phyloP scores from a whole-genome alignment of 2,113 vertebrate genomes.

The Sus scrofa region T2T-Sscrofa CM000830.6:91239501-91240000 shows the following conservation, averaged over 20 bases:
- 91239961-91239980: too few relatives aligned
- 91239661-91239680: slow-evolving; percentile 8
- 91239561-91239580: slow-evolving; percentile 21
- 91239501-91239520: too few relatives aligned
- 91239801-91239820: slow-evolving; percentile 15
- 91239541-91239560: slow-evolving; percentile 45
- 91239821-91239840: neutral
- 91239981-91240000: too few relatives aligned
- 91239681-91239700: neutral
- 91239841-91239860: too few relatives aligned
- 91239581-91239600: slow-evolving; percentile 37
- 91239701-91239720: slow-evolving; percentile 20
- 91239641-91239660: slow-evolving; percentile 58
- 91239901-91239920: too few relatives aligned
- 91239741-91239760: neutral
- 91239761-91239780: neutral
- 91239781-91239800: neutral
- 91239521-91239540: too few relatives aligned
- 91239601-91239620: slow-evolving; percentile 51
- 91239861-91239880: too few relatives aligned
- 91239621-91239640: slow-evolving; percentile 38
- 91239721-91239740: neutral
- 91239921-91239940: too few relatives aligned
- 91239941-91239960: too few relatives aligned
- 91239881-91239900: too few relatives aligned